These are phyloP conservation scores for Setipinna tenuifilis DNA, from an alignment of 2,797 vertebrate genomes.

Conservation along the genomic window DNA sequence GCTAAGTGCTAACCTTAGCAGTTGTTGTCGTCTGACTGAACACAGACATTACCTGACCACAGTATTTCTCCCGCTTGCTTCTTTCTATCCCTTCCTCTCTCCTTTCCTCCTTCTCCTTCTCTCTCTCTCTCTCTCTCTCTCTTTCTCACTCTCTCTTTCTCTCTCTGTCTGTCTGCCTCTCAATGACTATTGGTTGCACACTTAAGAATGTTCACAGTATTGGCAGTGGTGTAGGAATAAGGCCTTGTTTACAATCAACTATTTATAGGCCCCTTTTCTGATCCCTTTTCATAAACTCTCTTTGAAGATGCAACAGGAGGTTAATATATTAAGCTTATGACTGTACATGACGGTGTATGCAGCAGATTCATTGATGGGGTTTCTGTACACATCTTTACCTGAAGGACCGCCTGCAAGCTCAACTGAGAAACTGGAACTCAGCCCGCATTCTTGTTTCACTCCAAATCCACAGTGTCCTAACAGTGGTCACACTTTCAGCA, in stretches of 20 bases:
- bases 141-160: too few relatives aligned
- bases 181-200: neutral
- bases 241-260: neutral
- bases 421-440: neutral
- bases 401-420: neutral
- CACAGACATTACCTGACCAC: neutral
- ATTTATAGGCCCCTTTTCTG: neutral
- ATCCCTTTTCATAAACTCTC: neutral
- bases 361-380: neutral
- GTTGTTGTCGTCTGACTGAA: neutral
- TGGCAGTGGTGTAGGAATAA: neutral
- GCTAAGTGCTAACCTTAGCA: neutral
- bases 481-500: neutral
- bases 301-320: neutral
- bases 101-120: too few relatives aligned
- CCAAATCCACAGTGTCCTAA: too few relatives aligned
- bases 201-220: neutral
- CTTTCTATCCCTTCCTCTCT: too few relatives aligned
- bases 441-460: neutral
- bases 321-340: neutral
- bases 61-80: neutral
- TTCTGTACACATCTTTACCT: neutral
- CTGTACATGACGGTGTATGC: neutral
- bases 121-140: too few relatives aligned
- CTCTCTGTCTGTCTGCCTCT: too few relatives aligned